Base-by-base conservation (phyloP, 1,140 invertebrate species). In the Cylas formicarius region DNA sequence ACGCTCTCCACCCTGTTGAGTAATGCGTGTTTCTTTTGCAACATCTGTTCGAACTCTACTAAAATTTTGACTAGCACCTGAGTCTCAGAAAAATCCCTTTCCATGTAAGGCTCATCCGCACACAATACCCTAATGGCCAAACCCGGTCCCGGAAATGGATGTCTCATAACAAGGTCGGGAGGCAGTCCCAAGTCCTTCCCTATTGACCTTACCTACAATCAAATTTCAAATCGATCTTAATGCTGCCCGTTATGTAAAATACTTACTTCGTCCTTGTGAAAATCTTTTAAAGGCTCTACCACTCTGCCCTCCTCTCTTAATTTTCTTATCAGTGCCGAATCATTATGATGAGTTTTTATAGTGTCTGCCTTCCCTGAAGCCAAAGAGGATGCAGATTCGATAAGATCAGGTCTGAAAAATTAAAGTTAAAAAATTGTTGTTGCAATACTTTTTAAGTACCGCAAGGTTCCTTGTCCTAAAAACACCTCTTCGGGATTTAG, bases 291-390 rank as follows among this genome's bases (percentile, higher is more conserved):
- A n/a, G 96, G 96, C 71, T 99, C 96, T 14, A 99, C 84, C 10
- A 99, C 92, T 44, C 88, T 73, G 89, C 93, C 57, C 38, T 60
- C 50, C 50, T 78, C 75, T 44, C 96, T 72, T 33, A 99, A 72
- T 61, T 85, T 75, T 58, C 53, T 93, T 71, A 99, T 91, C 14
- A 98, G 73, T 59, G 91, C 90, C 22, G 90, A 97, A 67, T 99
- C 96, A 67, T 99, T 99, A 72, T 99, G 96, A 71, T 99, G 96
- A n/a, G 96, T 99, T 72, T 99, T 99, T 57, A 99, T 99, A 9
- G 84, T 85, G 66, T 95, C 90, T 4, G 96, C 96, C 67, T 82
- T 82, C 56, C 67, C 76, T 47, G 90, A 95, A 26, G 81, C 92
- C 56, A 95, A 56, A 33, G 73, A 63, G 17, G 91, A 97, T 3